Evolutionary conservation across 2,888 invertebrate genomes (phyloP).

Genomic region (Amblyteles armatorius): DNA sequence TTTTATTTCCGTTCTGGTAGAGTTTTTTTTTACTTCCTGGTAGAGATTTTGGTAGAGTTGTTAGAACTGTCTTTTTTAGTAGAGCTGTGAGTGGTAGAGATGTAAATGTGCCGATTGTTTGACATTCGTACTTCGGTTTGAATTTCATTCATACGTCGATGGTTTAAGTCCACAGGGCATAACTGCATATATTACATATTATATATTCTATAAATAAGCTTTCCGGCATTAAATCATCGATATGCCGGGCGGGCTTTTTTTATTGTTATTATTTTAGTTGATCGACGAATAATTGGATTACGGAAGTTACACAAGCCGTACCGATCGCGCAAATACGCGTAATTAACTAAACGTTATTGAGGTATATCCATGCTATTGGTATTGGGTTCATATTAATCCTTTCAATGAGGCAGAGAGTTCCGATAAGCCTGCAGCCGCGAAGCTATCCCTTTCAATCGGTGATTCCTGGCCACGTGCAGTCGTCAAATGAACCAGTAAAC

Average conservation of each 20-base stretch:
- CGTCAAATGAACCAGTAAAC: neutral
- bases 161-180: neutral
- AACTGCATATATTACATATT: neutral
- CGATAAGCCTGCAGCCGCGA: constrained; percentile 22
- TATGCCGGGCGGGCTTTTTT: neutral
- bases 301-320: neutral
- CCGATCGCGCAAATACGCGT: neutral
- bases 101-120: too few species aligned
- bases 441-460: neutral
- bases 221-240: neutral
- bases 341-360: neutral
- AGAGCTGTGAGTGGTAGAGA: too few species aligned
- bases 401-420: neutral
- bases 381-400: constrained; percentile 19
- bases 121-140: neutral
- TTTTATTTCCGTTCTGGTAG: too few species aligned
- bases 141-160: neutral
- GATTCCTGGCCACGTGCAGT: neutral
- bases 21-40: too few species aligned
- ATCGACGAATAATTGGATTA: neutral
- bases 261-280: neutral
- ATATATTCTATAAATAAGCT: neutral
- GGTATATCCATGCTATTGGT: neutral
- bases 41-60: too few species aligned
- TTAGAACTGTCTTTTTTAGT: too few species aligned